Conservation (phyloP, 2,797 vertebrate genomes). For the Parotocinclus haroldoi region DNA sequence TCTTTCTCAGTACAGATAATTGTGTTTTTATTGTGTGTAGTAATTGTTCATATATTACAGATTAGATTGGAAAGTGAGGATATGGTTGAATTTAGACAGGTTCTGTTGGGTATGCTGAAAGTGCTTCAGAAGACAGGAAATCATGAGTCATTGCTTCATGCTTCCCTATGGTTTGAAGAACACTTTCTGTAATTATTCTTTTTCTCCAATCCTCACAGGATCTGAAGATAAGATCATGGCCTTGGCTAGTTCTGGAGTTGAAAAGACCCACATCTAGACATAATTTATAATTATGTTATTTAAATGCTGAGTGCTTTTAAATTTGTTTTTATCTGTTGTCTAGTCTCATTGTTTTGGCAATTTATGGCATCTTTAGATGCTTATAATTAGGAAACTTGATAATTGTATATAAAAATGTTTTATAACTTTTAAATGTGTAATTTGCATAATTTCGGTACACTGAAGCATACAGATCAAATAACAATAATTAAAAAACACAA, state of each 20-base stretch:
- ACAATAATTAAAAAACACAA: background rate
- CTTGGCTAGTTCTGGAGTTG: constrained; percentile 90
- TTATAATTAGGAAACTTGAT: background rate
- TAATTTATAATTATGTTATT: background rate
- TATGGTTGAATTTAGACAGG: too few species aligned
- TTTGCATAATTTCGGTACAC: background rate
- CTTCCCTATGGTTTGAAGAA: background rate
- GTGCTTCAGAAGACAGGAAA: too few species aligned
- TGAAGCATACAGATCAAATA: background rate
- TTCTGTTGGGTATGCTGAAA: too few species aligned
- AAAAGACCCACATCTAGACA: constrained; percentile 79
- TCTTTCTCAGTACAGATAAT: too few species aligned
- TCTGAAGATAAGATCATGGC: constrained; percentile 97
- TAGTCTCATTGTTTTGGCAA: constrained; percentile 3
- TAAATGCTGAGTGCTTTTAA: constrained; percentile 22
- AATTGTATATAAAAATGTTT: background rate
- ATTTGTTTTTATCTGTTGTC: constrained; percentile 14
- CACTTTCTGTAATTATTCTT: background rate
- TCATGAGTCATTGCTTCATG: too few species aligned
- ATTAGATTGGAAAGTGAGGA: too few species aligned
- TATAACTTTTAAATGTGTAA: background rate
- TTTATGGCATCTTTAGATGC: constrained; percentile 1
- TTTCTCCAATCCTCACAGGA: constrained; percentile 66
- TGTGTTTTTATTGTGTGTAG: too few species aligned
- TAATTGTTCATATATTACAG: too few species aligned